Evolutionary conservation across 2,797 vertebrate species (phyloP).

Genomic region (Atherinosoma microstoma): DNA sequence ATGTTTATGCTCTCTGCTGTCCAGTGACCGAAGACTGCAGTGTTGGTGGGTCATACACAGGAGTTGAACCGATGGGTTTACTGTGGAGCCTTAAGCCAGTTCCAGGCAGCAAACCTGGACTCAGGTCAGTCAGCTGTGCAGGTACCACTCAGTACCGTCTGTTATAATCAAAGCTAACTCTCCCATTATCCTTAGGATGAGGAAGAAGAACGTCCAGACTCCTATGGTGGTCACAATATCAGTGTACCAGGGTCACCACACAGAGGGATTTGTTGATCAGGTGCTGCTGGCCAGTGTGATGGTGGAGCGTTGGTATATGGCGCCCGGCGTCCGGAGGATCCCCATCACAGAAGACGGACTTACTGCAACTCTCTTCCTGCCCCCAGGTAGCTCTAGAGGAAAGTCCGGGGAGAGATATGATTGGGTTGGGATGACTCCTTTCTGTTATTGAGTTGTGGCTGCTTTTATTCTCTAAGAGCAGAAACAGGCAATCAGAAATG

Average conservation of each 20-base stretch:
- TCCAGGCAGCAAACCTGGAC: slow-evolving; percentile 75
- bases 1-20: not conserved
- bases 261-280: slow-evolving; percentile 59
- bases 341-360: slow-evolving; percentile 65
- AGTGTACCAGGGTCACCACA: slow-evolving; percentile 67
- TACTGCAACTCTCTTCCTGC: slow-evolving; percentile 78
- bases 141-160: not conserved
- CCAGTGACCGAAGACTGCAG: slow-evolving; percentile 76
- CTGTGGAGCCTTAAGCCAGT: slow-evolving; percentile 82
- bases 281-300: slow-evolving; percentile 50
- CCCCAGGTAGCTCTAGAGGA: slow-evolving; percentile 69
- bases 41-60: slow-evolving; percentile 79
- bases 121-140: slow-evolving; percentile 59
- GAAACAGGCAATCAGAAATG: too few relatives aligned
- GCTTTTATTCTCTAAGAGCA: too few relatives aligned
- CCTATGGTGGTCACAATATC: slow-evolving; percentile 74
- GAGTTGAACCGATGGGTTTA: slow-evolving; percentile 81
- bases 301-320: slow-evolving; percentile 79
- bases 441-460: too few relatives aligned
- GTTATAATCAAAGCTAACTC: not conserved
- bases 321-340: slow-evolving; percentile 72
- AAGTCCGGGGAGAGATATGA: not conserved
- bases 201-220: slow-evolving; percentile 68
- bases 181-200: slow-evolving; percentile 59
- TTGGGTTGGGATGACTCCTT: too few relatives aligned